phyloP scores from a whole-genome alignment of 2,888 invertebrate species.

The Bombyx huttoni region DNA sequence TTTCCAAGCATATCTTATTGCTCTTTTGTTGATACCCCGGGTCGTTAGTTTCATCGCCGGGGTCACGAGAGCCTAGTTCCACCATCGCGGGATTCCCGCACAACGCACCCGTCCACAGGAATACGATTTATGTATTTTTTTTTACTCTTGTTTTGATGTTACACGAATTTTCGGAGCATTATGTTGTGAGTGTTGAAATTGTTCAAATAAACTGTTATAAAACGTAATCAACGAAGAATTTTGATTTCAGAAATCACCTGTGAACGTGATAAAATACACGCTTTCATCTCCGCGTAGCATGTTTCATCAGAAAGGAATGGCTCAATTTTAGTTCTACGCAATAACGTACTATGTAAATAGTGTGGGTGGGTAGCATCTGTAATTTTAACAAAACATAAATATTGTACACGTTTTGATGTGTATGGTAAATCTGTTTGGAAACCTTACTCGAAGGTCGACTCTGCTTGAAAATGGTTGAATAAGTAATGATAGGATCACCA shows the following conservation, averaged over 20 bases:
- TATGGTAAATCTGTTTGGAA: not conserved
- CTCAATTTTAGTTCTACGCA: not conserved
- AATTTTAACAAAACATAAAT: not conserved
- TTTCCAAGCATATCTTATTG: constrained; percentile 73
- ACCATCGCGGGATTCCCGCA: constrained; percentile 19
- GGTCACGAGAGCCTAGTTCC: constrained; percentile 32
- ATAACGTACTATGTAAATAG: not conserved
- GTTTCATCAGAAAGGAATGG: not conserved
- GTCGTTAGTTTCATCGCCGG: constrained; percentile 70
- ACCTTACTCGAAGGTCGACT: not conserved
- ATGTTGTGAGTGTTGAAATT: no score
- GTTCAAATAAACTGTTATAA: no score
- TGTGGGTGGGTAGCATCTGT: not conserved
- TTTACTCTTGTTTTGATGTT: not conserved
- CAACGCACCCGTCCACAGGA: constrained; percentile 6
- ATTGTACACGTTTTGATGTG: not conserved
- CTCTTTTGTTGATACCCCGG: constrained; percentile 69
- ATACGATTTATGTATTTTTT: not conserved
- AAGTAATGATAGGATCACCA: not conserved
- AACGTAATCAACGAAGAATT: no score
- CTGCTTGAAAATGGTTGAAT: not conserved
- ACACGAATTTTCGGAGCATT: not conserved
- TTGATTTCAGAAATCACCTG: no score
- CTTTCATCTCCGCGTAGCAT: no score
- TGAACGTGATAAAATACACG: no score